Percentiles rank a stretch among this genome's conserved stretches.
phyloP scores from a whole-genome alignment of 2,888 invertebrate genomes.

The Chromoteleia sp. region DNA sequence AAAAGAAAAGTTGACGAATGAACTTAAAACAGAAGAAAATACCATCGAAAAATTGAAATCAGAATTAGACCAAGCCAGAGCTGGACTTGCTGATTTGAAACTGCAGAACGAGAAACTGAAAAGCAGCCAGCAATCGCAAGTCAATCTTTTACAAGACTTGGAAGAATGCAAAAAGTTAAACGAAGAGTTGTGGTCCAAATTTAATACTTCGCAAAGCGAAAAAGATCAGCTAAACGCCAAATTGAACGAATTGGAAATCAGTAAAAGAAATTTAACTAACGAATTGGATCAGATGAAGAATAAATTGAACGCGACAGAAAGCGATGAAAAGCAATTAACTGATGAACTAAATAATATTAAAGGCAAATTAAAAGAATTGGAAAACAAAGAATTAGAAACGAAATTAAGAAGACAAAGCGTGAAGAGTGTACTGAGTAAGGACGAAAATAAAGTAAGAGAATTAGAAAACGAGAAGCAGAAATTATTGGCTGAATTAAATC shows the following conservation, averaged over 20 bases:
- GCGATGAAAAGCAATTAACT: constrained; percentile 65
- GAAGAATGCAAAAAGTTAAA: constrained; percentile 63
- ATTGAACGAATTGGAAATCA: constrained; percentile 57
- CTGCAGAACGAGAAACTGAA: neutral
- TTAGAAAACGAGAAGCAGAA: constrained; percentile 51
- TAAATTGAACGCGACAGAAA: constrained; percentile 27
- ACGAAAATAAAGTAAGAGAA: constrained; percentile 37
- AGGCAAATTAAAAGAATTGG: constrained; percentile 39
- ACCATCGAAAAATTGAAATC: constrained; percentile 21
- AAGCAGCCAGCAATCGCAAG: constrained; percentile 21
- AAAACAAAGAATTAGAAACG: constrained; percentile 29
- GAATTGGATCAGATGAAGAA: constrained; percentile 55
- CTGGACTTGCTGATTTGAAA: constrained; percentile 18
- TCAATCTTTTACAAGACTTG: constrained; percentile 21
- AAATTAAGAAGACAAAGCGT: constrained; percentile 20
- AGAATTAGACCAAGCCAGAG: constrained; percentile 23
- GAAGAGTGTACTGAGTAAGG: no score
- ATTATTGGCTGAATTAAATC: constrained; percentile 28
- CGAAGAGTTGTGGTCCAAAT: constrained; percentile 50
- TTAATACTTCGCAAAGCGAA: constrained; percentile 60
- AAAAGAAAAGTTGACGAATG: constrained; percentile 58
- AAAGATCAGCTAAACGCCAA: constrained; percentile 67
- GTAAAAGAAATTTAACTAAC: constrained; percentile 39
- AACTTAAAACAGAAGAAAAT: no score
- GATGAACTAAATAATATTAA: constrained; percentile 49